Base-by-base conservation (phyloP, 1,140 invertebrate species). In the Orussus abietinus region DNA sequence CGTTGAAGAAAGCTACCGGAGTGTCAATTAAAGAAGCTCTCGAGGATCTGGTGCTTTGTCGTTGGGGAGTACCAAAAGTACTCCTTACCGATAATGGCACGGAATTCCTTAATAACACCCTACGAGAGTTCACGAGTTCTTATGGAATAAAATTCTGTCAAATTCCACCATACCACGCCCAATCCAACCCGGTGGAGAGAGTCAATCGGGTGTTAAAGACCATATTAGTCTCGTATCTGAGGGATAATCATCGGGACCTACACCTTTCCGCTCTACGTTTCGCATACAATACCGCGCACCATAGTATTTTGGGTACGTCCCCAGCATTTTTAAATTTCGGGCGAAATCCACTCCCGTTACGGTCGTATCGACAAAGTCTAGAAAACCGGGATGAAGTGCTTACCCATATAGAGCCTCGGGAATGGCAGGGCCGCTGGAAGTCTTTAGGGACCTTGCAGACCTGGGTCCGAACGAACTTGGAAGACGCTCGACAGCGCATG, bases 51-150 rank as follows among this genome's bases (percentile, higher is more conserved):
- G 45, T 69, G 3, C 47, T 69, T 18, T 44, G 45, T 3, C 21
- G 57, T 2, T 66, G 62, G 39, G 65, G 64, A 11, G 38, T 55
- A 10, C 66, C 66, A 4, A 32, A 48, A 29, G 55, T 51, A 2
- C 36, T 69, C 2, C 34, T 68, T 1, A 49, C 62, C 19, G 72
- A 77, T 41, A 69, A 72, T 41, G 74, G 69, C 1, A 53, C 47
- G 6, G 67, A 76, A 39, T 76, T 75, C 38, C 51, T 45, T 20
- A 57, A 61, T 17, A 35, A 34, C 17, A 13, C 38, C 43, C 2
- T 50, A 53, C 34, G 18, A 38, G n/a, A 37, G 28, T 7, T 52
- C 49, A 37, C 40, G 39, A 6, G 26, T 49, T 4, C 51, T 49
- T 41, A 49, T 53, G 29, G 32, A n/a, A 51, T 53, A n/a, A 9